Conservation (phyloP, 2,113 vertebrate genomes). For the Galbula dea region DNA sequence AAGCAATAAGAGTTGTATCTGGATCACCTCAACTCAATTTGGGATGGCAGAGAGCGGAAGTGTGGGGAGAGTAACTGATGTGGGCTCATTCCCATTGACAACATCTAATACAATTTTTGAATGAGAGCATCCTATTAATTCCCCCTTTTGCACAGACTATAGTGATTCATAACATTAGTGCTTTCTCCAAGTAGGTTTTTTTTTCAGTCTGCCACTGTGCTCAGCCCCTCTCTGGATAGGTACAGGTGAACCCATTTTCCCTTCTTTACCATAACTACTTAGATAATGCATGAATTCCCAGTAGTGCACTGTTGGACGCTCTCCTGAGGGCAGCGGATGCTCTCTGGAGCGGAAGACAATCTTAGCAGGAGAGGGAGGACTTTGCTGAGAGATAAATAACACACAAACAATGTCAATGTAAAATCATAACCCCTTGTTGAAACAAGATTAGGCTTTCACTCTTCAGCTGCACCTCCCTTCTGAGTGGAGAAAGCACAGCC, state of each 20-base stretch:
- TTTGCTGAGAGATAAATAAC: not conserved
- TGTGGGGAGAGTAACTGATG: not conserved
- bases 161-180: not conserved
- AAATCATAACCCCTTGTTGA: not conserved
- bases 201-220: not conserved
- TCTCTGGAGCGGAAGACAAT: not conserved
- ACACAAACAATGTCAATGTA: not conserved
- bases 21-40: not conserved
- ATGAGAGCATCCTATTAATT: not conserved
- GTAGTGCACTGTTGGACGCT: not conserved
- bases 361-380: not conserved
- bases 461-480: not conserved
- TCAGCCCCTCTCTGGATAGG: not conserved
- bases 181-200: not conserved
- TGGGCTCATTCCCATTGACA: not conserved
- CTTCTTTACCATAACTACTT: not conserved
- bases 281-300: not conserved
- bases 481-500: rapidly evolving
- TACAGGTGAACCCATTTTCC: not conserved
- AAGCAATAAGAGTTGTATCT: not conserved
- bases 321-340: not conserved
- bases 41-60: not conserved
- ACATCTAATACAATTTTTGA: slow-evolving; percentile 20
- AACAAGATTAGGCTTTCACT: not conserved
- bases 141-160: not conserved